Percentiles rank a stretch among this genome's conserved stretches.
Evolutionary conservation across 2,113 vertebrate genomes (phyloP).

Genomic region (Trichomycterus rosablanca): DNA sequence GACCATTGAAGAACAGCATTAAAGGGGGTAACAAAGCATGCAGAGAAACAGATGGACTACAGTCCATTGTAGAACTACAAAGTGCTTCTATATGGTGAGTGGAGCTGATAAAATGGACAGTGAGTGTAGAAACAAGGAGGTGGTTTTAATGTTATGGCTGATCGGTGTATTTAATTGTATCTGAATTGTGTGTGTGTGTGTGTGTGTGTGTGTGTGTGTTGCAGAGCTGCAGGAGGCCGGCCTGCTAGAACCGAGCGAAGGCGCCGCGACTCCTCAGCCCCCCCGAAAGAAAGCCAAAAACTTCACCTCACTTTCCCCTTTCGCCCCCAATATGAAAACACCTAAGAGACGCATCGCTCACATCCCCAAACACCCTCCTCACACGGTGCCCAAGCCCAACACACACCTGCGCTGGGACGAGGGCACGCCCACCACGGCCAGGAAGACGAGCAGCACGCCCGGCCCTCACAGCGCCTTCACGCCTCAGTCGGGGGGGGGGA

Average conservation of each 20-base stretch:
- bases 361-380: slow-evolving; percentile 24
- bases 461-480: background rate
- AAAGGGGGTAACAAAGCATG: too few relatives aligned
- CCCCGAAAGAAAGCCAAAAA: slow-evolving; percentile 55
- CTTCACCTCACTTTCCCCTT: background rate
- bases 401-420: background rate
- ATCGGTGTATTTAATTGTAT: too few relatives aligned
- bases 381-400: background rate
- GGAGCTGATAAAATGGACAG: too few relatives aligned
- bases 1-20: too few relatives aligned
- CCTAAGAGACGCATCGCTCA: slow-evolving; percentile 36
- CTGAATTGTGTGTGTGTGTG: background rate
- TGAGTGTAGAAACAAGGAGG: too few relatives aligned
- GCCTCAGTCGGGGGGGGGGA: slow-evolving; percentile 13
- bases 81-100: too few relatives aligned
- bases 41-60: too few relatives aligned
- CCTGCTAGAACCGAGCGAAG: background rate
- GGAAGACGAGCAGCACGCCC: background rate
- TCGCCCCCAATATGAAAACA: background rate
- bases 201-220: slow-evolving; percentile 28
- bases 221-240: slow-evolving; percentile 56
- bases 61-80: too few relatives aligned
- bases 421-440: background rate
- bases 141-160: too few relatives aligned
- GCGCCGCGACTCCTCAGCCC: slow-evolving; percentile 15